Evolutionary conservation across 2,888 invertebrate species (phyloP), one percentile per base, ranked within the genome.

Genomic region (Rhingia campestris): DNA sequence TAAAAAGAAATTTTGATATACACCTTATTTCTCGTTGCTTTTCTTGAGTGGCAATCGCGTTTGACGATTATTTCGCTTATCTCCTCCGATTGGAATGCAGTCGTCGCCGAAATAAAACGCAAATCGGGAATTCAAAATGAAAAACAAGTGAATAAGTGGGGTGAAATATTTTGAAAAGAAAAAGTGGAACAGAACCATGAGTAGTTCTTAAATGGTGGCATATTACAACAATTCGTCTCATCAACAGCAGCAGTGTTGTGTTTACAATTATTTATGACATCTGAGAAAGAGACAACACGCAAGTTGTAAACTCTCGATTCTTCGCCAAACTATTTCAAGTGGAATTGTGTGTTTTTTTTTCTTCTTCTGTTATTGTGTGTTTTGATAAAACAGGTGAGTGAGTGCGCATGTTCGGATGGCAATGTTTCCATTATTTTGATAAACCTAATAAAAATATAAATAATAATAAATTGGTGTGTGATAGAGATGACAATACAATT

Each of bases 211-310:
- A 49, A 72, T 72, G 72, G 64, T 77, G 66, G 75, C 61, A 64
- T 66, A 75, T 73, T 53, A 66, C 69, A 76, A 63, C 53, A 64
- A 49, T 49, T 37, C 45, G 54, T 12, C 14, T 41, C 58, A 64
- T 39, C 69, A 35, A 54, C 75, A 72, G 63, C 75, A 75, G 59
- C 66, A 81, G 81, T 86, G 86, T 87, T 86, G 80, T 87, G 87
- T 87, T 87, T 87, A 87, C 87, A 87, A 87, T 87, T 85, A 82
- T 86, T 87, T 87, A 87, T 87, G 87, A 87, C 87, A 87, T 87
- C 75, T 87, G 81, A 66, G 81, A 86, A 86, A 82, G 87, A 86
- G 86, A 87, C 66, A 54, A 53, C 69, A 56, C 41, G 43, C 35
- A 6, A 12, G 45, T 37, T 45, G 9, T 33, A 10, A 54, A n/a